These are phyloP conservation scores for Sitobion miscanthi DNA, from an alignment of 1,140 invertebrate species.

Conservation along the genomic window DNA sequence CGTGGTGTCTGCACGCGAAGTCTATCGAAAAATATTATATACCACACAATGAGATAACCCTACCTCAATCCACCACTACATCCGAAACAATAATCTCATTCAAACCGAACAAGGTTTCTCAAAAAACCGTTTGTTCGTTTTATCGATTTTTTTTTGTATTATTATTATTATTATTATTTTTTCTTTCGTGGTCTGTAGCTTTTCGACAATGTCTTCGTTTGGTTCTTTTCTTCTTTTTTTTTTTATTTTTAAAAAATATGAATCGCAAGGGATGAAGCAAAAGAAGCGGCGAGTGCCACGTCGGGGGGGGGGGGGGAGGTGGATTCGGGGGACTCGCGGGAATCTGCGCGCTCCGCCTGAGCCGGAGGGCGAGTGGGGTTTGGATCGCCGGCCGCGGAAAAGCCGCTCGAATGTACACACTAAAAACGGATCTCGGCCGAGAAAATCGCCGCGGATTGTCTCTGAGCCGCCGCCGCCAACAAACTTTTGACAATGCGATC, in stretches of 20 bases:
- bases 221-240: neutral
- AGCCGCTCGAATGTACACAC: neutral
- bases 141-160: slow-evolving; percentile 20
- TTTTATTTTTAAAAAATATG: neutral
- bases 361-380: neutral
- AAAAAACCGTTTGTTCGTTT: slow-evolving; percentile 31
- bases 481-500: slow-evolving; percentile 42
- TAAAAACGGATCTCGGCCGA: neutral
- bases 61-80: neutral
- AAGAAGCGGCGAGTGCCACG: too few species aligned
- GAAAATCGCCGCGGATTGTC: neutral
- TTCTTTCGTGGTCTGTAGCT: neutral
- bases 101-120: slow-evolving; percentile 32
- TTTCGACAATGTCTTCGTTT: slow-evolving; percentile 1
- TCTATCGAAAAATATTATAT: neutral
- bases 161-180: neutral
- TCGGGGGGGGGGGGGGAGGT: neutral
- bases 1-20: neutral
- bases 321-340: neutral
- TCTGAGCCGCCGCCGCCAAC: neutral
- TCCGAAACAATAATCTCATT: slow-evolving; percentile 41
- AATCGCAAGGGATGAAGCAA: neutral
- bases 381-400: neutral
- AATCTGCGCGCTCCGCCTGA: neutral
- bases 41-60: neutral